Conservation (phyloP, 1,140 invertebrate species). For the Coptotermes formosanus region DNA sequence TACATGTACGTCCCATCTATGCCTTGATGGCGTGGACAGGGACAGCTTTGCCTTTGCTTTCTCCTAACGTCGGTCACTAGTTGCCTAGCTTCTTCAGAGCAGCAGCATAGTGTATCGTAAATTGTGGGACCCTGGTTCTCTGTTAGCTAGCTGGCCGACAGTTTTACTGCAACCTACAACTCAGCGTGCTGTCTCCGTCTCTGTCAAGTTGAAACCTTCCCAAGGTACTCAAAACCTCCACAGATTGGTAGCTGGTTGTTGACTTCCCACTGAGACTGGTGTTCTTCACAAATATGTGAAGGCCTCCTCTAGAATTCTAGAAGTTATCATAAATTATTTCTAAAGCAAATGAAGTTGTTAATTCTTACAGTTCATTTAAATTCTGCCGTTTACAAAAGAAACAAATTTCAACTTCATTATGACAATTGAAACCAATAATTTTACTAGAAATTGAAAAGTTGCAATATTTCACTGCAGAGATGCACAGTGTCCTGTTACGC, state of each 20-base stretch:
- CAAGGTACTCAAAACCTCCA: not conserved
- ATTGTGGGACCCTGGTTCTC: not conserved
- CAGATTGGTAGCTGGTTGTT: too few species aligned
- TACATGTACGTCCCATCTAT: too few species aligned
- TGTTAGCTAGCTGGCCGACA: not conserved
- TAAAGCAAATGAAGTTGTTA: not conserved
- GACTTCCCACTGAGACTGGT: not conserved
- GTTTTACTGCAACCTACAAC: constrained; percentile 4
- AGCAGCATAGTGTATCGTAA: not conserved
- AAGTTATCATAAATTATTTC: not conserved
- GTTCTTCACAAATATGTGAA: not conserved
- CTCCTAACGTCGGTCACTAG: not conserved
- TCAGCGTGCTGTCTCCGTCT: not conserved
- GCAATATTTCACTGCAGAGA: not conserved
- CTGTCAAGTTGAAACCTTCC: not conserved
- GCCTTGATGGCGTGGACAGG: too few species aligned
- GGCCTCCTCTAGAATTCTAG: constrained; percentile 8
- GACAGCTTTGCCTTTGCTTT: too few species aligned
- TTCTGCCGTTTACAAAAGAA: not conserved
- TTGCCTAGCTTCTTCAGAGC: not conserved
- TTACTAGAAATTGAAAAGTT: not conserved
- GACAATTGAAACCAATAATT: not conserved
- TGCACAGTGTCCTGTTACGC: too few species aligned
- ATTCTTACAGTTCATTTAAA: not conserved
- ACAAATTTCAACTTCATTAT: not conserved